These are phyloP conservation scores for Chionomys nivalis DNA, from an alignment of 2,113 vertebrate species.

Conservation along the genomic window DNA sequence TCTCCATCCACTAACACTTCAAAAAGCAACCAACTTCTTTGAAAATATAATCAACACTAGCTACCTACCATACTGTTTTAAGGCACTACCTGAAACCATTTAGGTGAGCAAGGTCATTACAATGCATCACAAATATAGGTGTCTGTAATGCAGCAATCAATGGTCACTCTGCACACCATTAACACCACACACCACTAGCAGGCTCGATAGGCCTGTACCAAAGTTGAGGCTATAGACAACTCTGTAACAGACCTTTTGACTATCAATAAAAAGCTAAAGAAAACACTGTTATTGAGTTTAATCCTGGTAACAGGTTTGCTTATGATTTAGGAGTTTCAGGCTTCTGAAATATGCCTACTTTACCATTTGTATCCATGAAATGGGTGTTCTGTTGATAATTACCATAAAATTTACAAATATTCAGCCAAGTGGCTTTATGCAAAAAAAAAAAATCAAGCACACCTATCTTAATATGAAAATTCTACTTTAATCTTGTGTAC, in stretches of 20 bases:
- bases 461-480: background rate
- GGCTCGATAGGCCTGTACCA: no score
- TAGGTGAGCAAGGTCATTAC: no score
- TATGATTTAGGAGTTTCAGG: background rate
- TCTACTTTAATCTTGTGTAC: background rate
- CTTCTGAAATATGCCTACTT: background rate
- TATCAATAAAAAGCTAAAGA: no score
- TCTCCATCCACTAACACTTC: background rate
- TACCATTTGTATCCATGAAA: background rate
- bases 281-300: no score
- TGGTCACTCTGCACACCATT: no score
- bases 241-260: no score
- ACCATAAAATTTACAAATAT: background rate
- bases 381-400: no score
- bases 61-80: background rate
- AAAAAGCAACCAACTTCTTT: background rate
- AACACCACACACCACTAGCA: no score
- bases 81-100: background rate
- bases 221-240: no score
- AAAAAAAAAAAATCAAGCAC: background rate
- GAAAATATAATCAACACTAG: background rate
- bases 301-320: background rate
- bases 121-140: no score
- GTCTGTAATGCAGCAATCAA: no score
- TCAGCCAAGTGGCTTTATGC: background rate